Conservation (phyloP, 2,797 vertebrate genomes). For the Siniperca obscura region DNA sequence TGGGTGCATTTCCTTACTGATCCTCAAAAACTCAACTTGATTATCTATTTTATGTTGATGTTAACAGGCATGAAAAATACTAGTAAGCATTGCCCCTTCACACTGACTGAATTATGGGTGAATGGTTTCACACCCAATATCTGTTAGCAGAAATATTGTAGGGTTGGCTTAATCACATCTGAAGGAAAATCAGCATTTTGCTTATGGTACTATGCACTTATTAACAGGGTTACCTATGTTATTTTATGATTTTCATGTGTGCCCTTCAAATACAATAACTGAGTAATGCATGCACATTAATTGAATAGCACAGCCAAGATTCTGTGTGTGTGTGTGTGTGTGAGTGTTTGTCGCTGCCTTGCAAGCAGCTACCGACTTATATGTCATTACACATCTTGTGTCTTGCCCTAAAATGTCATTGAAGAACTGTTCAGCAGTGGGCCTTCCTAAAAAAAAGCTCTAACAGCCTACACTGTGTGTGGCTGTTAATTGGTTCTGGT, state of each 20-base stretch:
- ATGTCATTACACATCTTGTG: conserved; percentile 50
- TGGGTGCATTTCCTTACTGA: not conserved
- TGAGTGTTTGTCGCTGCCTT: conserved; percentile 14
- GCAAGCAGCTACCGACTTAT: conserved; percentile 16
- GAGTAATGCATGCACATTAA: not conserved
- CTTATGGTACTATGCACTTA: not conserved
- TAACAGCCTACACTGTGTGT: conserved; percentile 16
- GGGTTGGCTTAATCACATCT: not conserved
- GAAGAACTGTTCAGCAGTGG: conserved; percentile 36
- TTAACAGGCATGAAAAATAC: not conserved
- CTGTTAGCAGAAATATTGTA: not conserved
- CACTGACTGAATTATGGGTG: not conserved
- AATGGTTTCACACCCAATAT: not conserved
- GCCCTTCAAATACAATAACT: not conserved
- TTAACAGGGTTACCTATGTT: conserved; percentile 17
- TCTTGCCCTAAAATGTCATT: conserved; percentile 47
- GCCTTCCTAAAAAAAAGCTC: conserved; percentile 43
- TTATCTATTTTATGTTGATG: not conserved
- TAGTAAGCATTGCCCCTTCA: not conserved
- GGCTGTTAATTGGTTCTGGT: conserved; percentile 55
- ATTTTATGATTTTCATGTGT: conserved; percentile 7
- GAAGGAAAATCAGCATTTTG: not conserved
- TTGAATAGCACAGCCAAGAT: conserved; percentile 4
- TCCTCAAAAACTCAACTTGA: not conserved
- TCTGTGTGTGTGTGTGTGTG: conserved; percentile 7